phyloP scores from a whole-genome alignment of 2,888 invertebrate species.

The Octonoba sinensis region DNA sequence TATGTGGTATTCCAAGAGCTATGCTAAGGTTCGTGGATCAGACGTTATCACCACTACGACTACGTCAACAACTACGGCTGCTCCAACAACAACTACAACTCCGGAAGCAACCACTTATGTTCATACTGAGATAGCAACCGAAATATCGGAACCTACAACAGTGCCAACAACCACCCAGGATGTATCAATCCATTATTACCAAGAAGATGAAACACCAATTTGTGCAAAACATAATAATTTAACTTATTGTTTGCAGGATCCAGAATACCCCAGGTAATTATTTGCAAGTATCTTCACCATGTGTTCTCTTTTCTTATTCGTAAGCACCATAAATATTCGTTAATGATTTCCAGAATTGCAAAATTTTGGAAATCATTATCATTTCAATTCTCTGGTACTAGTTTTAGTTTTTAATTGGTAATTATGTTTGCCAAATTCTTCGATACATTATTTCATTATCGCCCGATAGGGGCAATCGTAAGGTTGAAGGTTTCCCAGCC shows the following conservation, averaged over 20 bases:
- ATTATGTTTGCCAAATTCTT: too few relatives aligned
- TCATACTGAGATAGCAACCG: not conserved
- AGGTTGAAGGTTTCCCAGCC: too few relatives aligned
- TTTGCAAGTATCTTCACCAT: not conserved
- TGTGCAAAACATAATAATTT: slow-evolving; percentile 39
- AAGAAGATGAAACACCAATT: slow-evolving; percentile 27
- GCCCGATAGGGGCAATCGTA: too few relatives aligned
- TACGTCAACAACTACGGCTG: not conserved
- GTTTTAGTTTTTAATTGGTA: too few relatives aligned
- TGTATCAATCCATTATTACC: not conserved
- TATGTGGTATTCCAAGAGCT: slow-evolving; percentile 26
- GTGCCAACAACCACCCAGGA: not conserved
- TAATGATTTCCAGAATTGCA: too few relatives aligned
- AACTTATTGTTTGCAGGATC: slow-evolving; percentile 53
- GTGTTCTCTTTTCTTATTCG: too few relatives aligned
- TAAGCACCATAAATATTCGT: too few relatives aligned
- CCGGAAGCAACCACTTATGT: not conserved
- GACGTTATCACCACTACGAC: slow-evolving; percentile 9
- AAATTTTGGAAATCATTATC: too few relatives aligned
- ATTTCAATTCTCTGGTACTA: too few relatives aligned
- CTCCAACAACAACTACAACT: slow-evolving; percentile 3
- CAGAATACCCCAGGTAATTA: slow-evolving; percentile 56
- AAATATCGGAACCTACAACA: not conserved
- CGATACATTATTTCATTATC: too few relatives aligned
- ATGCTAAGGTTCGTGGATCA: slow-evolving; percentile 13